Evolutionary conservation across 2,888 invertebrate genomes (phyloP).

Genomic region (Ecliptopera silaceata): DNA sequence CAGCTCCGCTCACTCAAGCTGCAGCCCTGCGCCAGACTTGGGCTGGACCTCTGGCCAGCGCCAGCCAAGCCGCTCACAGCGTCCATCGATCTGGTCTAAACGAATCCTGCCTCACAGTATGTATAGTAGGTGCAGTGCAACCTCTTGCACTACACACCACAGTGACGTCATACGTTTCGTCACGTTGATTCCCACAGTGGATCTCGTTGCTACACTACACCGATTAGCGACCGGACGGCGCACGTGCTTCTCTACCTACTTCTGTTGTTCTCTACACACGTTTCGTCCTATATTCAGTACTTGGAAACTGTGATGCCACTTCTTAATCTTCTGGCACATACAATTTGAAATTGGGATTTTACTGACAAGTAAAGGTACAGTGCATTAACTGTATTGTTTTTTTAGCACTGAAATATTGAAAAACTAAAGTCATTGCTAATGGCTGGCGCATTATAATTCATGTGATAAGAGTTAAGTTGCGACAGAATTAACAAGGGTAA

Average conservation of each 20-base stretch:
- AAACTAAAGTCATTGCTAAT: slow-evolving; percentile 34
- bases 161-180: slow-evolving; percentile 68
- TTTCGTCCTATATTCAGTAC: slow-evolving; percentile 4
- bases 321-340: not conserved
- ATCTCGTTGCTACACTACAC: slow-evolving; percentile 52
- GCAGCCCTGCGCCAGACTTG: slow-evolving; percentile 47
- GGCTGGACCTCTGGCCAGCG: not conserved
- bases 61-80: no score
- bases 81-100: not conserved
- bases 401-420: slow-evolving; percentile 5
- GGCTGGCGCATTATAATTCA: slow-evolving; percentile 50
- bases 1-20: slow-evolving; percentile 73
- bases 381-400: not conserved
- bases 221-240: slow-evolving; percentile 47
- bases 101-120: not conserved
- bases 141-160: slow-evolving; percentile 28
- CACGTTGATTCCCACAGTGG: slow-evolving; percentile 67
- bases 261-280: slow-evolving; percentile 15
- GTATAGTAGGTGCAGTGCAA: slow-evolving; percentile 45
- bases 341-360: not conserved
- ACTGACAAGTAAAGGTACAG: not conserved
- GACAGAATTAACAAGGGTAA: slow-evolving; percentile 77
- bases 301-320: not conserved
- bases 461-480: slow-evolving; percentile 70
- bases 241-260: slow-evolving; percentile 43